A percentile compares a stretch with the other conserved stretches of the same genome.
These are phyloP conservation scores for Corapipo altera DNA, from an alignment of 2,113 vertebrate genomes.

Conservation along the genomic window DNA sequence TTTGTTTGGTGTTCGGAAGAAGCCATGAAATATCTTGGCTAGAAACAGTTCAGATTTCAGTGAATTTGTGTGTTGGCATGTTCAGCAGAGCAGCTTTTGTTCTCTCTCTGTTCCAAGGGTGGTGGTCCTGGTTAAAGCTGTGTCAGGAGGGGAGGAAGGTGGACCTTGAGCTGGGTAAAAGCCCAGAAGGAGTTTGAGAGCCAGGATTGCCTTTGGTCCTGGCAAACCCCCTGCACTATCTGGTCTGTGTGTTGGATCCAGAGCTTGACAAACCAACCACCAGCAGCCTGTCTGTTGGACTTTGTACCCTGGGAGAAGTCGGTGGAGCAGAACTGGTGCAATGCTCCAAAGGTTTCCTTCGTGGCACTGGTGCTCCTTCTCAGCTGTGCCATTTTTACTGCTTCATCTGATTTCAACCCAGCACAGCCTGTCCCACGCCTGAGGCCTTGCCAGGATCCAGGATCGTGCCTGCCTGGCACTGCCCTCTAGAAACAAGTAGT, in stretches of 20 bases:
- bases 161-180: not conserved
- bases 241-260: not conserved
- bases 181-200: not conserved
- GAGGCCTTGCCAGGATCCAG: not conserved
- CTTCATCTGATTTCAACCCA: not conserved
- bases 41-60: not conserved
- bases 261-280: not conserved
- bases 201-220: not conserved
- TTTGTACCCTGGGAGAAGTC: not conserved
- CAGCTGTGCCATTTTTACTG: not conserved
- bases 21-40: not conserved
- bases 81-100: not conserved
- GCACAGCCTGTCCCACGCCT: not conserved
- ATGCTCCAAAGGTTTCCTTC: not conserved
- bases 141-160: not conserved
- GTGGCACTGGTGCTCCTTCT: not conserved
- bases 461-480: rapidly evolving
- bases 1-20: not conserved
- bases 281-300: not conserved
- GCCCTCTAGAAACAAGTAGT: not conserved
- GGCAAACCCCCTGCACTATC: not conserved
- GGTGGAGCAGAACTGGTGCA: not conserved
- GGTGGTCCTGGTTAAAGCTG: not conserved
- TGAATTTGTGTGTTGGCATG: not conserved
- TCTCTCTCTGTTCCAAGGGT: not conserved